phyloP scores from a whole-genome alignment of 1,140 invertebrate species.

The Lamellibrachia luymesi region DNA sequence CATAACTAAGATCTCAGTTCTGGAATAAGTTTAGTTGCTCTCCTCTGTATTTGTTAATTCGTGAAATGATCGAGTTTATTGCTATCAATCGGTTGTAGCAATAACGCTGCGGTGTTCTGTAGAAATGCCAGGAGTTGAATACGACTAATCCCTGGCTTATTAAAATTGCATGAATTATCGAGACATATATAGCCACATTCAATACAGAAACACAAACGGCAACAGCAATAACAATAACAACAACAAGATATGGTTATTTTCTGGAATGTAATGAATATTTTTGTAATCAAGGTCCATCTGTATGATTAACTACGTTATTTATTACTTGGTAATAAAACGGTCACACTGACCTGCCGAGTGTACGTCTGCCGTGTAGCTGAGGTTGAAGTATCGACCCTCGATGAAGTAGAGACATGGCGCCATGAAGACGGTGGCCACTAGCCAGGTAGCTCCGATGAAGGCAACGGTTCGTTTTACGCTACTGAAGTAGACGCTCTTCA shows the following conservation, averaged over 20 bases:
- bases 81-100: not conserved
- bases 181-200: not conserved
- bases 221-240: not conserved
- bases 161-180: too few species aligned
- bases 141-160: too few species aligned
- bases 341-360: not conserved
- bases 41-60: not conserved
- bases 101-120: not conserved
- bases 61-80: not conserved
- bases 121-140: not conserved
- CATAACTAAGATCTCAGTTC: too few species aligned
- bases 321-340: not conserved
- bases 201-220: not conserved
- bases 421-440: not conserved
- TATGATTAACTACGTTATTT: too few species aligned
- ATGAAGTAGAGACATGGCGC: conserved; percentile 9
- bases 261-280: too few species aligned
- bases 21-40: too few species aligned
- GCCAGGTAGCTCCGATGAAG: not conserved
- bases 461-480: not conserved
- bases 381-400: not conserved
- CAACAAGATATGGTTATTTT: not conserved
- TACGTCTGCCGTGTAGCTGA: not conserved
- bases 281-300: too few species aligned
- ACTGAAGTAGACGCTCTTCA: not conserved